Evolutionary conservation across 2,888 invertebrate genomes (phyloP).

Genomic region (Pachycephus smyrnensis): DNA sequence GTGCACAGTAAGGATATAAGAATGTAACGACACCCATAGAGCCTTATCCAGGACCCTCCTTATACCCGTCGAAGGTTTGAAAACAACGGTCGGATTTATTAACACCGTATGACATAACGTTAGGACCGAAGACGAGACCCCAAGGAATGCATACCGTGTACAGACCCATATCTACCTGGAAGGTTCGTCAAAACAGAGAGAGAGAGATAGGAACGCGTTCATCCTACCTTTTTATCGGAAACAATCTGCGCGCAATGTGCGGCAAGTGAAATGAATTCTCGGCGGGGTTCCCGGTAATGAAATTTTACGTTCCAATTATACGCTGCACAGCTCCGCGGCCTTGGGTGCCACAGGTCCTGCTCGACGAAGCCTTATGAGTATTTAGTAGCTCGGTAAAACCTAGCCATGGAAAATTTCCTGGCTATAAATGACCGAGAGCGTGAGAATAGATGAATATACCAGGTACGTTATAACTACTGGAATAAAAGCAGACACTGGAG

Average conservation of each 20-base stretch:
- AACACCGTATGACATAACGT: background rate
- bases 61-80: background rate
- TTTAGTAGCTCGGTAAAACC: background rate
- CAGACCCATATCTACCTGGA: background rate
- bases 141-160: background rate
- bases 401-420: background rate
- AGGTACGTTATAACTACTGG: background rate
- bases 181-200: background rate
- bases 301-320: background rate
- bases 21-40: background rate
- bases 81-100: background rate
- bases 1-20: background rate
- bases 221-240: background rate
- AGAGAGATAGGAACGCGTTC: background rate
- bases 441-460: background rate
- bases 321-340: background rate
- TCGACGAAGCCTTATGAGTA: background rate
- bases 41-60: background rate
- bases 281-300: background rate
- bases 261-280: background rate
- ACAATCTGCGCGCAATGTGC: background rate
- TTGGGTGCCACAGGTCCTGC: background rate
- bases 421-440: background rate
- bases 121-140: background rate
- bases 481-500: background rate